Base-by-base conservation (phyloP, 2,113 vertebrate species). In the Anoura caudifer region DNA sequence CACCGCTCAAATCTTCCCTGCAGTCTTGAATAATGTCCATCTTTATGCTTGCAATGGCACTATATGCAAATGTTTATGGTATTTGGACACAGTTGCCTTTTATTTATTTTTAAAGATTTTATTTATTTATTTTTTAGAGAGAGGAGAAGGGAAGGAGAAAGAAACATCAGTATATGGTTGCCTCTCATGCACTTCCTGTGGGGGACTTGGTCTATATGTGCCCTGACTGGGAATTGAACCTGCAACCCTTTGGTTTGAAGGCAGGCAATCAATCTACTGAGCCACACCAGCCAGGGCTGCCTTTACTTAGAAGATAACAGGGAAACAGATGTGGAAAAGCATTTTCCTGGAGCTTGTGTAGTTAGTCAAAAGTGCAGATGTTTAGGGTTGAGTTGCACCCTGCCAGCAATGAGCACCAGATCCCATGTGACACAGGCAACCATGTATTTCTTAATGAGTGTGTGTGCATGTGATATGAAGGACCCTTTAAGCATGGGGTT, bases 271-370 rank as follows among this genome's bases (percentile, higher is more conserved):
- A 59, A 59, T 59, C 56, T 7, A 59, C 56, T 59, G 22, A 59
- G 56, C 56, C 22, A 59, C 56, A 59, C 56, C 56, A 59, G 20
- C 56, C 56, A 59, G 20, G 56, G 56, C 20, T 94, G 41, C 4
- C 70, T 96, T 97, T 94, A 56, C 94, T 97, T 90, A 95, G 63
- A 94, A 45, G 16, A 72, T n/a, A 89, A 89, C 13, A 12, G 38
- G 45, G 56, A 73, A 81, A 81, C 59, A 82, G 67, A 89, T 65
- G 43, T 83, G 52, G 65, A 87, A 56, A 96, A 67, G 36, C 33
- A 73, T 80, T 90, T 95, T 75, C 70, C 50, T 63, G 56, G 45
- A 89, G 38, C 26, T 50, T 72, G 31, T 95, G 26, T 47, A 72
- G 26, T 67, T 91, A 87, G 41, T 52, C 76, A 92, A 83, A 59